Percentiles rank a stretch among this genome's conserved stretches.
phyloP scores from a whole-genome alignment of 2,888 invertebrate genomes.

The Hemicrepidius hirtus region DNA sequence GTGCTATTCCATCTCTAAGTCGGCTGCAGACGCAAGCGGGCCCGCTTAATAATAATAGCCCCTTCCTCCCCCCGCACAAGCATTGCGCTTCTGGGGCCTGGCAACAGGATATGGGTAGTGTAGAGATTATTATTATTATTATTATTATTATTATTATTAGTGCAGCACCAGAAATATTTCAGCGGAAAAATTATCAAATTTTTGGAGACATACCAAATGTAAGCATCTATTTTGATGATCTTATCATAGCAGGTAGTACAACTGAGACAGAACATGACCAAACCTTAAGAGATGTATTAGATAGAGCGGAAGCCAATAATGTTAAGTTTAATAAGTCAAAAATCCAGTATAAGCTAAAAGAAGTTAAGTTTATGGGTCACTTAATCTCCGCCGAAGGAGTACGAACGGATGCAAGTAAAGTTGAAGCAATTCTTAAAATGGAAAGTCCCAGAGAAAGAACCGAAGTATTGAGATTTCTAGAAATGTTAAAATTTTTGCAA shows the following conservation, averaged over 20 bases:
- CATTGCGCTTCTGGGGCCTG: too few species aligned
- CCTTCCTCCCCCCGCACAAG: too few species aligned
- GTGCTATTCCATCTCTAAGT: too few species aligned
- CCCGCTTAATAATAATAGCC: too few species aligned
- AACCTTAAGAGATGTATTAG: slow-evolving; percentile 49
- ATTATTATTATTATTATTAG: too few species aligned
- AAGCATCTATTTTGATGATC: slow-evolving; percentile 60
- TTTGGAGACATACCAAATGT: slow-evolving; percentile 57
- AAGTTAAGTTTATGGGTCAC: not conserved
- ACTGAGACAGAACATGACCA: slow-evolving; percentile 53
- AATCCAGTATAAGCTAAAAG: not conserved
- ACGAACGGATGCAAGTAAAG: too few species aligned
- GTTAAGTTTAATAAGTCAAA: slow-evolving; percentile 3
- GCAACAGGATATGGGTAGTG: too few species aligned
- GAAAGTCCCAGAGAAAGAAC: slow-evolving; percentile 56
- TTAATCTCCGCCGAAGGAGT: not conserved
- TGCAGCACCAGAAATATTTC: slow-evolving; percentile 56
- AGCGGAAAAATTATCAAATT: slow-evolving; percentile 49
- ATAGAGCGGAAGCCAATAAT: not conserved
- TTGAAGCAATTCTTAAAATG: not conserved
- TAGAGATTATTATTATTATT: too few species aligned
- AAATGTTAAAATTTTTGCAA: slow-evolving; percentile 58
- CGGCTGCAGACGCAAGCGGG: too few species aligned
- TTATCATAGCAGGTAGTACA: slow-evolving; percentile 55
- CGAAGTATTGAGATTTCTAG: slow-evolving; percentile 59